Conservation (phyloP, 2,888 invertebrate genomes). For the Hirtodrosophila cameraria region DNA sequence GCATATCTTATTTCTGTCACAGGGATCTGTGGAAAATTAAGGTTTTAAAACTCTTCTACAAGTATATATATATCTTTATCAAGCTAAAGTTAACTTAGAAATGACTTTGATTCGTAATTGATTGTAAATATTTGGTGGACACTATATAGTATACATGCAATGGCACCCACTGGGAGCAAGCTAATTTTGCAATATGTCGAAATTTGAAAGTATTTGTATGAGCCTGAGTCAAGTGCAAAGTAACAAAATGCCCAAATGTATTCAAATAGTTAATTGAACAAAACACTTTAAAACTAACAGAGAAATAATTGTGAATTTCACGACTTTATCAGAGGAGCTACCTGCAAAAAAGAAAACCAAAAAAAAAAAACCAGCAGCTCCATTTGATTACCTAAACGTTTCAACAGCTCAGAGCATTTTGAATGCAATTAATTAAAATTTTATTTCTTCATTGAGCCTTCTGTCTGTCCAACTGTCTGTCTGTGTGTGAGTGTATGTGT, state of each 20-base stretch:
- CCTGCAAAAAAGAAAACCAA: not conserved
- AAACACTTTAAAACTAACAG: slow-evolving; percentile 30
- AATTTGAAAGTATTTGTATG: slow-evolving; percentile 58
- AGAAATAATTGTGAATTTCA: slow-evolving; percentile 54
- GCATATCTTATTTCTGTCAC: too few relatives aligned
- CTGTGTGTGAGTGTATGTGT: slow-evolving; percentile 7
- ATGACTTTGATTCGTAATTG: too few relatives aligned
- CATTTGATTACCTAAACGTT: slow-evolving; percentile 75
- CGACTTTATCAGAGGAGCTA: slow-evolving; percentile 39
- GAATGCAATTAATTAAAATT: slow-evolving; percentile 76
- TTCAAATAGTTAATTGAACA: slow-evolving; percentile 67
- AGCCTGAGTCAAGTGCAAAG: slow-evolving; percentile 16
- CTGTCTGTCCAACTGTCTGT: slow-evolving; percentile 1
- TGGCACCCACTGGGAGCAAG: slow-evolving; percentile 40
- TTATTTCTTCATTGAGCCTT: slow-evolving; percentile 73
- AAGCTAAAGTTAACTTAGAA: too few relatives aligned
- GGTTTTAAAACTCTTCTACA: too few relatives aligned
- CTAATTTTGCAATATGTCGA: slow-evolving; percentile 45
- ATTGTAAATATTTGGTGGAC: too few relatives aligned
- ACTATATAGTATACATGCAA: slow-evolving; percentile 4
- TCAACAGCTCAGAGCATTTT: slow-evolving; percentile 67
- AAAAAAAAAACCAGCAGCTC: slow-evolving; percentile 49
- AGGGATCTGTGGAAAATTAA: too few relatives aligned
- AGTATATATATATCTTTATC: too few relatives aligned
- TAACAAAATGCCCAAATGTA: slow-evolving; percentile 20